phyloP scores from a whole-genome alignment of 2,113 vertebrate genomes.

The Bostrychus sinensis region DNA sequence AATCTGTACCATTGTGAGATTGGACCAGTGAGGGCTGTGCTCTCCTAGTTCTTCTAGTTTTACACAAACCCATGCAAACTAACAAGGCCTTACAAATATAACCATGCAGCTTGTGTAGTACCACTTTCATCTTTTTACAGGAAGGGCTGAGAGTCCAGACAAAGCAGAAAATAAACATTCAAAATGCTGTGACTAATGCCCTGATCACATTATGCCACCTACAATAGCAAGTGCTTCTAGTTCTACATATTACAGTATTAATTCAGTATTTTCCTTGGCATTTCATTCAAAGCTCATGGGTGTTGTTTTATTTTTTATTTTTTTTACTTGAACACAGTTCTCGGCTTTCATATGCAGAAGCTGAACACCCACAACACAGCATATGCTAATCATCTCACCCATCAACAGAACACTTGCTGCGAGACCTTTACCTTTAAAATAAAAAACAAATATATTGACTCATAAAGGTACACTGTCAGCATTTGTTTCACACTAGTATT shows the following conservation, averaged over 20 bases:
- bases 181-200: background rate
- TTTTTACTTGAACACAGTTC: background rate
- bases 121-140: background rate
- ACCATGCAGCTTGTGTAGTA: background rate
- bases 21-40: background rate
- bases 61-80: background rate
- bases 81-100: constrained; percentile 4
- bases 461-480: background rate
- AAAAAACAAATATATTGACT: too few species aligned
- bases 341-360: background rate
- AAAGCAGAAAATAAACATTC: constrained; percentile 1
- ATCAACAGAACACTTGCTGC: constrained; percentile 5
- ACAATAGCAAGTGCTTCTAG: background rate
- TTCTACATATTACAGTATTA: background rate
- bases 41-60: background rate
- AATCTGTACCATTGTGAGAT: background rate
- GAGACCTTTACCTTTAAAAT: background rate
- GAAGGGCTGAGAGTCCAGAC: background rate
- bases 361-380: background rate
- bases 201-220: background rate
- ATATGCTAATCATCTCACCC: constrained; percentile 9
- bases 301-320: constrained; percentile 14
- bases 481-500: background rate
- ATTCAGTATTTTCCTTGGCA: constrained; percentile 1
- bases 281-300: constrained; percentile 31